Percentiles rank a stretch among this genome's conserved stretches.
phyloP scores from a whole-genome alignment of 2,888 invertebrate genomes.

The Leistus spinibarbis region DNA sequence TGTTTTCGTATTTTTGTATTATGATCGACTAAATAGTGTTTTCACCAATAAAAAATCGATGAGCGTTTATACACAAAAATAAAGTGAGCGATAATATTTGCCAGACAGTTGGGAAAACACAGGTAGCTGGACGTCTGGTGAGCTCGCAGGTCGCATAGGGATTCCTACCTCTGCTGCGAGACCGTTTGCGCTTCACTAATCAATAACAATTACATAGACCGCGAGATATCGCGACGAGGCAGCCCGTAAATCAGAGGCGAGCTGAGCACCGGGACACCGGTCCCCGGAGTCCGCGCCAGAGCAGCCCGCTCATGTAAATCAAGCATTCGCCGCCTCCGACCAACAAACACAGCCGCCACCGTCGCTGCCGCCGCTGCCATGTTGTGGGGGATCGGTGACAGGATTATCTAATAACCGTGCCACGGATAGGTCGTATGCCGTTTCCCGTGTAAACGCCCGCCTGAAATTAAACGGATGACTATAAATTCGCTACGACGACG shows the following conservation, averaged over 20 bases:
- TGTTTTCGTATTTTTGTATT: no score
- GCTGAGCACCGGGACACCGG: background rate
- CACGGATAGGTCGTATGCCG: slow-evolving; percentile 13
- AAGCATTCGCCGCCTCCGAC: background rate
- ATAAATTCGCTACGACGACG: slow-evolving; percentile 43
- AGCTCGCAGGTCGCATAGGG: background rate
- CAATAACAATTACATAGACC: slow-evolving; percentile 34
- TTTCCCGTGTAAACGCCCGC: slow-evolving; percentile 36
- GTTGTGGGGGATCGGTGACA: slow-evolving; percentile 33
- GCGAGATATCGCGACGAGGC: slow-evolving; percentile 19
- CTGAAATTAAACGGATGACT: slow-evolving; percentile 47
- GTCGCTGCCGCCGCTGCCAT: background rate
- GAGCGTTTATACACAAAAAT: no score
- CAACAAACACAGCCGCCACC: background rate
- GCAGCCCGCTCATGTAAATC: background rate
- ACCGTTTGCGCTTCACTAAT: slow-evolving; percentile 9
- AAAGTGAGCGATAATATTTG: background rate
- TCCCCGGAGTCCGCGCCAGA: background rate
- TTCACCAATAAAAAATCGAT: no score
- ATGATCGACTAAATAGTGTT: no score
- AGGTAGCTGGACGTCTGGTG: background rate
- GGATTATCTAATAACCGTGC: slow-evolving; percentile 37
- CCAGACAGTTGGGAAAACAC: background rate
- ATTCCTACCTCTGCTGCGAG: background rate
- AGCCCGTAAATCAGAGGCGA: slow-evolving; percentile 30